Evolutionary conservation across 1,140 invertebrate species (phyloP).

Genomic region (Heterodera carotae): DNA sequence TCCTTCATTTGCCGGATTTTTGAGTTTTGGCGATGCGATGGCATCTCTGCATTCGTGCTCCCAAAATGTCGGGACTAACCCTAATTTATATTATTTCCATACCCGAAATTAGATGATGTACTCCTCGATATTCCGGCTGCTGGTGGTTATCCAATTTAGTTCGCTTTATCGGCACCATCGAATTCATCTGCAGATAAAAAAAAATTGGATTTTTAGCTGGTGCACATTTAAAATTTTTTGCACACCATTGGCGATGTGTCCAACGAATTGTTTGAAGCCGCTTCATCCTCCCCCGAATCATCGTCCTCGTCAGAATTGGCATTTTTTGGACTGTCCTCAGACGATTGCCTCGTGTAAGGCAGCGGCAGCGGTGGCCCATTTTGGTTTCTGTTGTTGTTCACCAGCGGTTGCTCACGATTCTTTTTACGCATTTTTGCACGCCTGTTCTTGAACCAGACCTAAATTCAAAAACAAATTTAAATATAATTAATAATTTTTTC

Average conservation of each 20-base stretch:
- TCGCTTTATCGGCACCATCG: neutral
- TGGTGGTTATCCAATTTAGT: too few relatives aligned
- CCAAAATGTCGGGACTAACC: too few relatives aligned
- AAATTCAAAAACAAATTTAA: too few relatives aligned
- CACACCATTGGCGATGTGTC: neutral
- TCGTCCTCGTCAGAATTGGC: neutral
- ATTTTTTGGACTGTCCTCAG: neutral
- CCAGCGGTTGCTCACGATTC: neutral
- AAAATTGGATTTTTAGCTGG: neutral
- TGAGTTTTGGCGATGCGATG: too few relatives aligned
- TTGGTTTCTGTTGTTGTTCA: neutral
- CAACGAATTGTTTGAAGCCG: neutral
- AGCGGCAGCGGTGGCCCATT: neutral
- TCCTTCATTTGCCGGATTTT: too few relatives aligned
- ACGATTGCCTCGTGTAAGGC: neutral
- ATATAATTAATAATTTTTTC: neutral
- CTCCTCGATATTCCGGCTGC: too few relatives aligned
- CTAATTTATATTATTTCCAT: too few relatives aligned
- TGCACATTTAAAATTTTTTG: neutral
- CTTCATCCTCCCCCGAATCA: neutral
- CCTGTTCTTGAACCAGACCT: slow-evolving; percentile 6
- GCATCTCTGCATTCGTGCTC: too few relatives aligned
- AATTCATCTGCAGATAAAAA: neutral
- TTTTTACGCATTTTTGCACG: neutral
- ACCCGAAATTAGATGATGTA: too few relatives aligned